phyloP scores from a whole-genome alignment of 2,888 invertebrate species.

The Willowsia nigromaculata region DNA sequence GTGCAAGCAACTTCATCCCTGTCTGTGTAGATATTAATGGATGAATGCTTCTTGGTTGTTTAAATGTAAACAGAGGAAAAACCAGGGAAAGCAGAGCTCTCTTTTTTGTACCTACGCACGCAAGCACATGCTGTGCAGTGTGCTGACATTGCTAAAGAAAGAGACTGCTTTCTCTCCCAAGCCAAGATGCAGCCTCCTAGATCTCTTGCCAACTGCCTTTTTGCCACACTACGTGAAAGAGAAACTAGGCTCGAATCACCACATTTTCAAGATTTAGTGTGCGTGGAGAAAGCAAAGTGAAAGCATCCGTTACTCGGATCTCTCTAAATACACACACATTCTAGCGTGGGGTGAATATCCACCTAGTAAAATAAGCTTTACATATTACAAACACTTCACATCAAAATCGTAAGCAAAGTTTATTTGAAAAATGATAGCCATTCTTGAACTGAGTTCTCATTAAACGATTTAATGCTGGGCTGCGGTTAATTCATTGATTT shows the following conservation, averaged over 20 bases:
- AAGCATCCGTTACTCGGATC: constrained; percentile 10
- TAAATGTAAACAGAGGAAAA: not conserved
- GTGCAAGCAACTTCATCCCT: not conserved
- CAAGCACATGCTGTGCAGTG: not conserved
- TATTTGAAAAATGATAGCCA: too few species aligned
- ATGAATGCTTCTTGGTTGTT: not conserved
- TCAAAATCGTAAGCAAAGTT: too few species aligned
- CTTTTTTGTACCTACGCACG: not conserved
- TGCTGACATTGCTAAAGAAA: not conserved
- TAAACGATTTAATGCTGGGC: too few species aligned
- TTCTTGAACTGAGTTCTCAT: too few species aligned
- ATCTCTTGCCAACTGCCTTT: not conserved
- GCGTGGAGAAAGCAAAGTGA: constrained; percentile 52
- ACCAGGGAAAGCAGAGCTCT: not conserved
- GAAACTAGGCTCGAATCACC: not conserved
- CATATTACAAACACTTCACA: too few species aligned
- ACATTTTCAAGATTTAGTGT: constrained; percentile 52
- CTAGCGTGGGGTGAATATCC: too few species aligned
- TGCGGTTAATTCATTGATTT: too few species aligned
- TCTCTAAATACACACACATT: not conserved
- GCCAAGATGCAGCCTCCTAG: not conserved
- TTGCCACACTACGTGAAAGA: not conserved
- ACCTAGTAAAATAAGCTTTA: too few species aligned
- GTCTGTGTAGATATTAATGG: not conserved
- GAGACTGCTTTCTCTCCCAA: not conserved